A percentile compares a stretch with the other conserved stretches of the same genome.
These are phyloP conservation scores for Arion vulgaris DNA, from an alignment of 1,140 invertebrate genomes.

Conservation along the genomic window DNA sequence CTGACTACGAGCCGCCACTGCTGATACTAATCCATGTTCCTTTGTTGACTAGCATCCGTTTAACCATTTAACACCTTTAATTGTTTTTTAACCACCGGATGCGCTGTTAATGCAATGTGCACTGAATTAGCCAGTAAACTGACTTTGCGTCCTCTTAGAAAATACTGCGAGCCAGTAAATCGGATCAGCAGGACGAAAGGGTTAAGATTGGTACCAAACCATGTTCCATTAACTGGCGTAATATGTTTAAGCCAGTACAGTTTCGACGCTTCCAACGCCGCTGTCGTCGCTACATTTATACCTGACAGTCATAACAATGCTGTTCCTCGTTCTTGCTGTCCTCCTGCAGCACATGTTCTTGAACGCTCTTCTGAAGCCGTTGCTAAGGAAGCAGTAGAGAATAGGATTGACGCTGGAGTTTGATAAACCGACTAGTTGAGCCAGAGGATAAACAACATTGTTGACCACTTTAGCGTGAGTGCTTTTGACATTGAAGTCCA, in stretches of 20 bases:
- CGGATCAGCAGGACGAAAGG: too few relatives aligned
- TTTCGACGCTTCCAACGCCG: constrained; percentile 47
- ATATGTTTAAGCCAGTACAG: constrained; percentile 42
- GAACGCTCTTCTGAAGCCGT: constrained; percentile 65
- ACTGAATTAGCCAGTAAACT: too few relatives aligned
- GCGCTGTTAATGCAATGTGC: too few relatives aligned
- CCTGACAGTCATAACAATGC: constrained; percentile 37
- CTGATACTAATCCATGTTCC: too few relatives aligned
- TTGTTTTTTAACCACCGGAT: too few relatives aligned
- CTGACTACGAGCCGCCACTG: too few relatives aligned
- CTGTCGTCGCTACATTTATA: constrained; percentile 45
- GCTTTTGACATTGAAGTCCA: constrained; percentile 53
- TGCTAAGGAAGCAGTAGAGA: constrained; percentile 67
- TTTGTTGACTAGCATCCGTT: too few relatives aligned
- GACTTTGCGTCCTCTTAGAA: too few relatives aligned
- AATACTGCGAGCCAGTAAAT: too few relatives aligned
- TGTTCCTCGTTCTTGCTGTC: constrained; percentile 30
- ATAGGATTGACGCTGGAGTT: constrained; percentile 68
- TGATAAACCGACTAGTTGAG: constrained; percentile 76
- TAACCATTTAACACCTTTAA: too few relatives aligned
- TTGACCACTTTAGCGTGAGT: constrained; percentile 23
- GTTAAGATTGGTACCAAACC: too few relatives aligned
- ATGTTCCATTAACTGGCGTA: too few relatives aligned
- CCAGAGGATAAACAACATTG: constrained; percentile 69
- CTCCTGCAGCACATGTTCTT: constrained; percentile 51